Base-by-base conservation (phyloP, 1,140 invertebrate species). In the Pectinophora gossypiella region DNA sequence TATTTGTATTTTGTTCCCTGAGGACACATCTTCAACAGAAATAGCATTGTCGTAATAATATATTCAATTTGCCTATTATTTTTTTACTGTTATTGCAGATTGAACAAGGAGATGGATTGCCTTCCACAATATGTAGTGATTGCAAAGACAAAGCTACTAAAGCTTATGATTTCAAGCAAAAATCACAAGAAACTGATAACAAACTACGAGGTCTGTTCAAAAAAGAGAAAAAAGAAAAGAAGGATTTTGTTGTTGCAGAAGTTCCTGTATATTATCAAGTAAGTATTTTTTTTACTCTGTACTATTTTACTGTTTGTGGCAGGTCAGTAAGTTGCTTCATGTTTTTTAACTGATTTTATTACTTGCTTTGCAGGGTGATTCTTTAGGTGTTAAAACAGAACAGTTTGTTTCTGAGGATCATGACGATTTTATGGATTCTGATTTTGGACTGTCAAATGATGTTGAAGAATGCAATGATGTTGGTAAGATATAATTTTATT, bases 111-210 rank as follows among this genome's bases (percentile, higher is more conserved):
- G 78, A 85, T 74, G 76, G 73, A 3, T 48, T 78, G 13, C 78
- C 81, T 15, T 53, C 64, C 46, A 76, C 64, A 40, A 66, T 85
- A 32, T 85, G 81, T 46, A 21, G 51, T 43, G 49, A 64, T 12
- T 85, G 81, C 51, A 82, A 72, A 40, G 72, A 76, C 5, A 76
- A 72, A 46, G 78, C 72, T 3, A 47, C 35, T 6, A 74, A 60
- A 36, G 81, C 78, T 22, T 80, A 64, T 68, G 57, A 73, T 27
- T 85, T 80, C 51, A 78, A 61, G 48, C 68, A 50, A 38, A 73
- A 70, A 40, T 67, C 78, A 3, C 64, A 66, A 36, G 63, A 79
- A 51, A 56, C 75, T 13, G 53, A 80, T 51, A 35, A 44, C 16
- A 40, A 40, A 40, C 65, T 78, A 9, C 47, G 51, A 19, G 60